Evolutionary conservation across 2,888 invertebrate species (phyloP).

Genomic region (Crematogaster levior): DNA sequence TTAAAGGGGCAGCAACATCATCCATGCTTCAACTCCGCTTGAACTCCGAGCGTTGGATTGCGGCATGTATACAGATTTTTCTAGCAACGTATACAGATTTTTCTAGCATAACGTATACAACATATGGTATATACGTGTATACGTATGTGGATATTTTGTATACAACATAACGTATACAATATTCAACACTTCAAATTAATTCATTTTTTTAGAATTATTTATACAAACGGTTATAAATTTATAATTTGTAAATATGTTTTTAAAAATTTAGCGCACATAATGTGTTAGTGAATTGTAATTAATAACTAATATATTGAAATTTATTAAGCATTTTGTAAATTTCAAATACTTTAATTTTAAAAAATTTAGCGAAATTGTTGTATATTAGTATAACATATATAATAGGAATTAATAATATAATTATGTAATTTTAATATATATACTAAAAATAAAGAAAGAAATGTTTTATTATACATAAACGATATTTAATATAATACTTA

Average conservation of each 20-base stretch:
- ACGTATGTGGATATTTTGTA: too few species aligned
- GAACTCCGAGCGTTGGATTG: background rate
- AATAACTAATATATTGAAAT: background rate
- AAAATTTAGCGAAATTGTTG: background rate
- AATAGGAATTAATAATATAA: background rate
- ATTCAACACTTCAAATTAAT: conserved; percentile 5
- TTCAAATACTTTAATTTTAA: background rate
- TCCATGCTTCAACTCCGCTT: background rate
- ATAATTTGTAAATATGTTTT: background rate
- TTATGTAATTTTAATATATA: background rate
- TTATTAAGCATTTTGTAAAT: background rate
- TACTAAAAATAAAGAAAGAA: background rate
- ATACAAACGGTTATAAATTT: background rate
- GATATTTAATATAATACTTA: background rate
- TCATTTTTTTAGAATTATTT: background rate
- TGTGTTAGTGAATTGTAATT: background rate
- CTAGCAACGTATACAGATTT: background rate
- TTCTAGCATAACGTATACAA: background rate
- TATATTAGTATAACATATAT: background rate
- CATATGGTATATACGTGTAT: too few species aligned
- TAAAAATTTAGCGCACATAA: background rate
- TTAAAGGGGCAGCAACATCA: conserved; percentile 26
- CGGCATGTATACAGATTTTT: background rate
- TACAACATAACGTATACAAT: too few species aligned
- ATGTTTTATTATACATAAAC: background rate